Evolutionary conservation across 2,888 invertebrate genomes (phyloP), one percentile per base, ranked within the genome.

Genomic region (Lochmaea capreae): DNA sequence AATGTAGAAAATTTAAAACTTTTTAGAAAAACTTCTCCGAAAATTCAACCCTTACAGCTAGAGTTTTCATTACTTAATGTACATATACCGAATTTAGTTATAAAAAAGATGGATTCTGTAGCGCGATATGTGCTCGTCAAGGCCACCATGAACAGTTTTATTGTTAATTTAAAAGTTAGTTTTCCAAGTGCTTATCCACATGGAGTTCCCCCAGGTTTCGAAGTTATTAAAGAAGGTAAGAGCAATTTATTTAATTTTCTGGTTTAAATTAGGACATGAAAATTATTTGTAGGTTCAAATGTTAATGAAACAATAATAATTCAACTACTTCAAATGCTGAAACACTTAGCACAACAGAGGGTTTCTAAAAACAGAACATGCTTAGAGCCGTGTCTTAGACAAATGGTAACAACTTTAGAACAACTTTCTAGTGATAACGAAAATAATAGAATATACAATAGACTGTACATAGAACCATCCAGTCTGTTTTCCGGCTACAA

Each of bases 351-450:
- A 0, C 91, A 93, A 82, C 93, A 94, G 80, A 92, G 95, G 82
- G 95, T 97, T 1, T 93, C 92, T 78, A 94, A 95, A 85, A 95
- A 95, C 67, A 91, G 95, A 67, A 93, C 95, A 52, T 97, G 97
- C 85, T 87, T 98, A 68, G 93, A 97, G 85, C 95, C 96, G 63
- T 97, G 97, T 86, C 88, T 97, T 58, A 87, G 94, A 52, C 92
- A 93, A 65, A 87, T 95, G 74, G 92, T 93, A 12, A 87, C 89
- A 16, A 91, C 91, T 12, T 87, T 94, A 72, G 92, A 91, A 79
- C 86, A 91, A 88, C 89, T 91, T 78, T 89, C 90, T 66, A 88
- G 89, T 1, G 91, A 91, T 82, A 87, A 82, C 12, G 90, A 88
- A 76, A 90, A 89, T 71, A 90, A 90, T 76, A 78, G 82, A 46